These are phyloP conservation scores for Perdita meconis DNA, from an alignment of 2,888 invertebrate genomes.

Conservation along the genomic window DNA sequence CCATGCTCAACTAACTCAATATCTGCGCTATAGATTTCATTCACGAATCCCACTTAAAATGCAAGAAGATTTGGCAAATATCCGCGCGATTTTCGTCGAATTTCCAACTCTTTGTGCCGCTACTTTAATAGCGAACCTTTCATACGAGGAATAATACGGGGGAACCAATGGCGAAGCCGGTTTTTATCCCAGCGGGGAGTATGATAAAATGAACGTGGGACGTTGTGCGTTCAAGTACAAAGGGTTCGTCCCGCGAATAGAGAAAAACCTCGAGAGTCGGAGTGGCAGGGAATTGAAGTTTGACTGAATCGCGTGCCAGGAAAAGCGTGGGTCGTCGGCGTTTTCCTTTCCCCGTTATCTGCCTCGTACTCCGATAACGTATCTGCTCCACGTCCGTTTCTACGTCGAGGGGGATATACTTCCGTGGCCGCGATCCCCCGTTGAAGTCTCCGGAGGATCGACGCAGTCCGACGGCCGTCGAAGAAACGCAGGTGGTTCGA, in stretches of 20 bases:
- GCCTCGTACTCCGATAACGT: conserved; percentile 46
- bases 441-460: not conserved
- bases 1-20: too few relatives aligned
- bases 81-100: too few relatives aligned
- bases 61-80: too few relatives aligned
- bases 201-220: too few relatives aligned
- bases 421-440: not conserved
- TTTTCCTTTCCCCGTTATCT: conserved; percentile 39
- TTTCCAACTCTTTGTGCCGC: too few relatives aligned
- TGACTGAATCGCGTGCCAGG: conserved; percentile 26
- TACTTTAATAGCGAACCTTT: too few relatives aligned
- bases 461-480: not conserved
- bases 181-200: too few relatives aligned
- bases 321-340: conserved; percentile 50
- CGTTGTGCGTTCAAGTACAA: too few relatives aligned
- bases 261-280: not conserved
- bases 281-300: not conserved
- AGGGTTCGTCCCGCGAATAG: not conserved
- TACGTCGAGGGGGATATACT: conserved; percentile 3
- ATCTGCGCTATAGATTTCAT: too few relatives aligned
- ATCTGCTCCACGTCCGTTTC: conserved; percentile 46
- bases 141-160: too few relatives aligned
- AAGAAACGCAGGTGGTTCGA: not conserved
- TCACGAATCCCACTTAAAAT: too few relatives aligned
- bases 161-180: too few relatives aligned